phyloP scores from a whole-genome alignment of 2,888 invertebrate genomes.

The Tetanocera ferruginea region DNA sequence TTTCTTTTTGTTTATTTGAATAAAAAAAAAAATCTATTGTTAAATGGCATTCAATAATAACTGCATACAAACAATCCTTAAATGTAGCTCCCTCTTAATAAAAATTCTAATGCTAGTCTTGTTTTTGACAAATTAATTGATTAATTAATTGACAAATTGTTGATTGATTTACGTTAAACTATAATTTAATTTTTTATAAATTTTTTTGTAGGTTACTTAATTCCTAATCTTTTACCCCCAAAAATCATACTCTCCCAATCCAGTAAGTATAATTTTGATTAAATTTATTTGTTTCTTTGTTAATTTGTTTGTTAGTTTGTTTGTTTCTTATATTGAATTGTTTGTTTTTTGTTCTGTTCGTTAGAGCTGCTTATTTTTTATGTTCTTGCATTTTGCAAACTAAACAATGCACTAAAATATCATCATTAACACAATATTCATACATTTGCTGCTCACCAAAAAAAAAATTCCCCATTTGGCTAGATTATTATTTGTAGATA shows the following conservation, averaged over 20 bases:
- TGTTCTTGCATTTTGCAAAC: conserved; percentile 7
- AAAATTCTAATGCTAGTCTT: neutral
- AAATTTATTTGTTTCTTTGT: conserved; percentile 42
- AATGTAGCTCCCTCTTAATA: neutral
- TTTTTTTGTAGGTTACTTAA: conserved; percentile 71
- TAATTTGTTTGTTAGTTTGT: conserved; percentile 37
- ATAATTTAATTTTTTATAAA: conserved; percentile 53
- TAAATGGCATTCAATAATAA: conserved; percentile 44
- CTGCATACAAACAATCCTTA: conserved; percentile 49
- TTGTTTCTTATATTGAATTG: conserved; percentile 17
- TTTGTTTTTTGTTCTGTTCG: conserved; percentile 22
- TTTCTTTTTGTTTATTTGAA: conserved; percentile 46
- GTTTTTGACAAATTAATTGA: conserved; percentile 10
- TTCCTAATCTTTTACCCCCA: conserved; percentile 66
- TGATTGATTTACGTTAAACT: conserved; percentile 48
- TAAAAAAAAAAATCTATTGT: neutral
- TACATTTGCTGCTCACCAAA: neutral
- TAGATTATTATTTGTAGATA: neutral
- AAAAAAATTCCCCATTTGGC: neutral
- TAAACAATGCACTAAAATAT: conserved; percentile 25
- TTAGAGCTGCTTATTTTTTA: conserved; percentile 1
- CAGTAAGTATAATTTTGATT: conserved; percentile 51
- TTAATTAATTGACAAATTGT: conserved; percentile 27
- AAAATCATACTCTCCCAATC: conserved; percentile 51
- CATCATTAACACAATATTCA: neutral